A percentile compares a stretch with the other conserved stretches of the same genome.
These are phyloP conservation scores for Hycleus phaleratus DNA, from an alignment of 1,140 invertebrate species.

Conservation along the genomic window DNA sequence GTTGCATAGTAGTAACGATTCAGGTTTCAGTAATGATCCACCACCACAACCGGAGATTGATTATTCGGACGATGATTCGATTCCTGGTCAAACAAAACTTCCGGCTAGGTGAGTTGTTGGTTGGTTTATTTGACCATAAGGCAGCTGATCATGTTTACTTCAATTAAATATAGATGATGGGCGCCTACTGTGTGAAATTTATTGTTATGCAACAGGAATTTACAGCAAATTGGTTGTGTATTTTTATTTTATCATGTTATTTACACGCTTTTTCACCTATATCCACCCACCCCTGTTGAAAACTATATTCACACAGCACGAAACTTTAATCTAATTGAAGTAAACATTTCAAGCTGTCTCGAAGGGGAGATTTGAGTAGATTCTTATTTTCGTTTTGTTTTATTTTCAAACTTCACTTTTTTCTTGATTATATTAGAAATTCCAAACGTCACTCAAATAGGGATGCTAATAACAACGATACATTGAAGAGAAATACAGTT, in stretches of 20 bases:
- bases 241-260: no score
- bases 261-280: no score
- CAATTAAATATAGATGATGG: no score
- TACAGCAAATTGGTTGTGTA: no score
- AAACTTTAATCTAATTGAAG: no score
- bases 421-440: constrained; percentile 7
- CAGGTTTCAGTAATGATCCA: constrained; percentile 83
- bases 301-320: no score
- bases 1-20: constrained; percentile 83
- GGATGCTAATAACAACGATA: constrained; percentile 52
- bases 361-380: no score
- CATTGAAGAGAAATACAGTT: constrained; percentile 39
- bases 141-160: no score
- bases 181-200: no score
- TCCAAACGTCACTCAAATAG: constrained; percentile 32
- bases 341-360: not conserved
- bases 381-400: constrained; percentile 1
- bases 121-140: no score
- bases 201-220: no score
- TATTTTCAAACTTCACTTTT: not conserved
- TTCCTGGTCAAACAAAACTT: constrained; percentile 48
- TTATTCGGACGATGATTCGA: constrained; percentile 80
- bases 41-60: constrained; percentile 82
- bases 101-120: constrained; percentile 58
- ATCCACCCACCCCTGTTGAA: no score